phyloP scores from a whole-genome alignment of 1,140 invertebrate genomes.

The Zaprionus davidi region DNA sequence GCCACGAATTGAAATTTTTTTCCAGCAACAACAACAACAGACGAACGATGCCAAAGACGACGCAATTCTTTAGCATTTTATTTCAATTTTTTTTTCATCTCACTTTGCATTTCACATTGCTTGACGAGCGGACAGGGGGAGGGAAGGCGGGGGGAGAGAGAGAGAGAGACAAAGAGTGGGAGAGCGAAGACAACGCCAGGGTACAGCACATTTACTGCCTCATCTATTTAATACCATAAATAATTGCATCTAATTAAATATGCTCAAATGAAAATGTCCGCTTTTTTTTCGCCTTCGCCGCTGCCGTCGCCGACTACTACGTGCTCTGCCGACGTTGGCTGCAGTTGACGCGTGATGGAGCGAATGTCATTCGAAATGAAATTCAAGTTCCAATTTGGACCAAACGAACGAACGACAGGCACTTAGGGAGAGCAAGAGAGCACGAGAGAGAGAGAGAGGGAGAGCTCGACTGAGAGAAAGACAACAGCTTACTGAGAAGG shows the following conservation, averaged over 20 bases:
- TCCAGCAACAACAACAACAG: slow-evolving; percentile 27
- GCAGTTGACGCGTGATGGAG: slow-evolving; percentile 84
- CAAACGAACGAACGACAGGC: slow-evolving; percentile 46
- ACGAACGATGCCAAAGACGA: slow-evolving; percentile 57
- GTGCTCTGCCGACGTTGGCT: slow-evolving; percentile 68
- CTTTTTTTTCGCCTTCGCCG: slow-evolving; percentile 60
- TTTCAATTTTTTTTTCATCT: slow-evolving; percentile 78
- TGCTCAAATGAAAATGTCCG: slow-evolving; percentile 84
- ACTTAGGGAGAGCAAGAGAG: slow-evolving; percentile 19
- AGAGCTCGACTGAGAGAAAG: slow-evolving; percentile 10
- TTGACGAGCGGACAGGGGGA: slow-evolving; percentile 5
- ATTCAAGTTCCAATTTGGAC: slow-evolving; percentile 83
- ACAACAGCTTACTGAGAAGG: not conserved
- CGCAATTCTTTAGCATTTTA: slow-evolving; percentile 84
- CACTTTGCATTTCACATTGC: slow-evolving; percentile 54
- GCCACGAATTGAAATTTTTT: slow-evolving; percentile 76
- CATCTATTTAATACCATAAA: slow-evolving; percentile 84
- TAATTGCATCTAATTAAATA: slow-evolving; percentile 84
- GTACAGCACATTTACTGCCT: slow-evolving; percentile 84
- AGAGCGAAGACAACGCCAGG: slow-evolving; percentile 46
- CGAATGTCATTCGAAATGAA: slow-evolving; percentile 84
- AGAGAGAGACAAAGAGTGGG: not conserved
- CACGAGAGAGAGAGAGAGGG: slow-evolving; percentile 1
- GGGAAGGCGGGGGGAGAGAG: slow-evolving; percentile 9
- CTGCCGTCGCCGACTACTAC: slow-evolving; percentile 44